A percentile compares a stretch with the other conserved stretches of the same genome.
These are phyloP conservation scores for Euwallacea fornicatus DNA, from an alignment of 1,140 invertebrate genomes.

Conservation along the genomic window DNA sequence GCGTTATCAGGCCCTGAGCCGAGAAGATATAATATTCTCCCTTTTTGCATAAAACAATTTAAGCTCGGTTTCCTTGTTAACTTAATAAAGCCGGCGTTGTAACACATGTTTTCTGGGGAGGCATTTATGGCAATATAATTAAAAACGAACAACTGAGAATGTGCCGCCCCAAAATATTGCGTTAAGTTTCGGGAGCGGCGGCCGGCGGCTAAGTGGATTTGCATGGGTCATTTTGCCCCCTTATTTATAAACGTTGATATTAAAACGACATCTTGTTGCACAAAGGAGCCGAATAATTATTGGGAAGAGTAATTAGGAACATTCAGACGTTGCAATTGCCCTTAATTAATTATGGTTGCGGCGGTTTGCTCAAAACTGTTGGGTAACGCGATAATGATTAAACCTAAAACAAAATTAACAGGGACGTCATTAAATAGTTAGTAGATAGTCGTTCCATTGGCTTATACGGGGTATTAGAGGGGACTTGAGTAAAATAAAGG, in stretches of 20 bases:
- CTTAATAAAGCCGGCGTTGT: conserved; percentile 33
- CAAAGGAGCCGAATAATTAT: conserved; percentile 27
- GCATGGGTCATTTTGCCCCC: conserved; percentile 36
- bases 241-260: conserved; percentile 37
- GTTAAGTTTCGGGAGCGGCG: conserved; percentile 33
- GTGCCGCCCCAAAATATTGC: conserved; percentile 35
- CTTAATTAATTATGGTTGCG: too few relatives aligned
- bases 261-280: conserved; percentile 36
- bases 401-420: too few relatives aligned
- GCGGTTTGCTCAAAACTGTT: too few relatives aligned
- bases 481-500: too few relatives aligned
- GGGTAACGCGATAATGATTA: too few relatives aligned
- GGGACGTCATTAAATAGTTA: too few relatives aligned
- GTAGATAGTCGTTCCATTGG: too few relatives aligned
- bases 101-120: conserved; percentile 37
- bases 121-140: conserved; percentile 38
- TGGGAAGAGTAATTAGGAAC: conserved; percentile 23
- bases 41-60: conserved; percentile 36
- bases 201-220: conserved; percentile 35
- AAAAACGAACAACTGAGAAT: conserved; percentile 40
- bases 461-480: too few relatives aligned
- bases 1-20: conserved; percentile 3
- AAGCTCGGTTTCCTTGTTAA: conserved; percentile 36
- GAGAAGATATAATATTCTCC: conserved; percentile 31
- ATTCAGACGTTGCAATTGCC: too few relatives aligned